Percentiles rank a stretch among this genome's conserved stretches.
Evolutionary conservation across 2,888 invertebrate species (phyloP).

Genomic region (Drosophila tripunctata): DNA sequence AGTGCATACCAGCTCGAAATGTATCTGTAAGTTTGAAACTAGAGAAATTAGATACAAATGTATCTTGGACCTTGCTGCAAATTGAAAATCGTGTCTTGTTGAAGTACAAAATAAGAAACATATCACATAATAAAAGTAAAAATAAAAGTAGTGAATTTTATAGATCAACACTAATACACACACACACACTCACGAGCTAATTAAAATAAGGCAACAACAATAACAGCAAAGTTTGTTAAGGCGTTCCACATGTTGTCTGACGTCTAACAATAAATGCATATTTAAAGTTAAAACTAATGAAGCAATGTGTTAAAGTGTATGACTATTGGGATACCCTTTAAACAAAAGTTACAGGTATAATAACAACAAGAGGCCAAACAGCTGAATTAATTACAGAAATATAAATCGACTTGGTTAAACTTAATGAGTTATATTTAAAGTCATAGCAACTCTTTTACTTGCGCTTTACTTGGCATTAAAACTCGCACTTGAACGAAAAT

Average conservation of each 20-base stretch:
- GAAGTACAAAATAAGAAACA: conserved; percentile 61
- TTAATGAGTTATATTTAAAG: background rate
- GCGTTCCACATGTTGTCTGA: conserved; percentile 47
- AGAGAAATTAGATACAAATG: conserved; percentile 16
- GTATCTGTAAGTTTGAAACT: background rate
- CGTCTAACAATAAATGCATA: conserved; percentile 14
- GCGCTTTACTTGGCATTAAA: conserved; percentile 6
- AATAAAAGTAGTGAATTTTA: conserved; percentile 16
- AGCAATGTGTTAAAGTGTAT: background rate
- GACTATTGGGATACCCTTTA: background rate
- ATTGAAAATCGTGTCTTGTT: conserved; percentile 48
- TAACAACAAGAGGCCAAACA: too few species aligned
- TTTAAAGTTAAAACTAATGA: background rate
- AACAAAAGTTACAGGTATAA: background rate
- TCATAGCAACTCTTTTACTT: background rate
- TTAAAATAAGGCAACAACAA: conserved; percentile 60
- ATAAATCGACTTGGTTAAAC: too few species aligned
- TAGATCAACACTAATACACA: conserved; percentile 14
- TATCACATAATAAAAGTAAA: conserved; percentile 7
- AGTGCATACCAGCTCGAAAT: conserved; percentile 23
- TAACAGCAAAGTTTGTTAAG: conserved; percentile 34
- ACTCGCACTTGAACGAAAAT: conserved; percentile 62
- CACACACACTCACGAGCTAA: too few species aligned
- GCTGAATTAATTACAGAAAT: too few species aligned
- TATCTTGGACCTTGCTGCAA: conserved; percentile 5